These are phyloP conservation scores for Drosophila acutilabella DNA, from an alignment of 2,888 invertebrate genomes.

Conservation along the genomic window DNA sequence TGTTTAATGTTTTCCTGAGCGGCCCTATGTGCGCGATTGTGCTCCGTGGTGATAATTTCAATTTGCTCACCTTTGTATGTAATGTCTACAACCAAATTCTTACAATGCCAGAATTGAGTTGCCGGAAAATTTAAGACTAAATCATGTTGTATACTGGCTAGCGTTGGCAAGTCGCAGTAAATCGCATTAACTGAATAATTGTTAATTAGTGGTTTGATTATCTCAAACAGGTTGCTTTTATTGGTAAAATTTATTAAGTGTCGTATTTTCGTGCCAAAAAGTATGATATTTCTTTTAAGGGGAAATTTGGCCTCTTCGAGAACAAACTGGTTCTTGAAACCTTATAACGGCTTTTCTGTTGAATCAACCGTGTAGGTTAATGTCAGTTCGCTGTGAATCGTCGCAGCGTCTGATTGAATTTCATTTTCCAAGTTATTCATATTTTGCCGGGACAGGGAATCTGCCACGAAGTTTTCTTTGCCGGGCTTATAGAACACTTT, in stretches of 20 bases:
- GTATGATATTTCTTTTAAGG: neutral
- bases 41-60: neutral
- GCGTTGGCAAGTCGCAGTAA: neutral
- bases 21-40: neutral
- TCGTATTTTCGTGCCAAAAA: neutral
- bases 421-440: too few relatives aligned
- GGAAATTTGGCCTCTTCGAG: neutral
- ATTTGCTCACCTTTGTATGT: neutral
- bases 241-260: neutral
- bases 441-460: too few relatives aligned
- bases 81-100: too few relatives aligned
- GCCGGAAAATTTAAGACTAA: too few relatives aligned
- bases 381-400: neutral
- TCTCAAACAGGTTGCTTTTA: neutral
- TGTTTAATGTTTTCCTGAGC: neutral
- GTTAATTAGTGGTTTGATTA: neutral
- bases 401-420: too few relatives aligned
- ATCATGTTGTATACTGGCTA: neutral
- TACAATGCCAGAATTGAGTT: too few relatives aligned
- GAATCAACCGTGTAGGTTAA: neutral
- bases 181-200: constrained; percentile 2
- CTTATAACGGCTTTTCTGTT: neutral
- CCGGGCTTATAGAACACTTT: neutral
- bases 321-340: neutral
- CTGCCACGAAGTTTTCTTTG: too few relatives aligned